Percentiles rank a stretch among this genome's conserved stretches.
These are phyloP conservation scores for Danionella dracula DNA, from an alignment of 2,797 vertebrate species.

Conservation along the genomic window DNA sequence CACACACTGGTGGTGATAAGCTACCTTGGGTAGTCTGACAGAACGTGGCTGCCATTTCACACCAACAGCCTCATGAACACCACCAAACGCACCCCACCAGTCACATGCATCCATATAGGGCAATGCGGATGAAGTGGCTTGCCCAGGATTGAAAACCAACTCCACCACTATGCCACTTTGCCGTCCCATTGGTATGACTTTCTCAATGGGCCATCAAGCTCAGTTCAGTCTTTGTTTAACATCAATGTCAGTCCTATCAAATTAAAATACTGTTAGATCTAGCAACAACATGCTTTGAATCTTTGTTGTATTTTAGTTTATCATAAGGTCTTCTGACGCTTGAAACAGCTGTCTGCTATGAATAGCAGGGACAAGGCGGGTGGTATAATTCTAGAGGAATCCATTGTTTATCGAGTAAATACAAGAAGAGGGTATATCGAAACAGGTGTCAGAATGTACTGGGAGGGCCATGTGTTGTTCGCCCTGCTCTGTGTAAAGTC, in stretches of 20 bases:
- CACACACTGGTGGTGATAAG: too few relatives aligned
- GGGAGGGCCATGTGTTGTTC: conserved; percentile 20
- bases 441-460: conserved; percentile 55
- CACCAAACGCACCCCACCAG: too few relatives aligned
- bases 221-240: background rate
- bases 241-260: background rate
- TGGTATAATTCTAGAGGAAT: conserved; percentile 52
- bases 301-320: conserved; percentile 17
- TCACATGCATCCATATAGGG: too few relatives aligned
- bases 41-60: too few relatives aligned
- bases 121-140: too few relatives aligned
- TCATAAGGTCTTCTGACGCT: conserved; percentile 45
- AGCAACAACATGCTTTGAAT: background rate
- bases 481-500: conserved; percentile 35
- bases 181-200: too few relatives aligned
- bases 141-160: too few relatives aligned
- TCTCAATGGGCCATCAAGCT: too few relatives aligned
- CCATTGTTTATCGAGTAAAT: conserved; percentile 55
- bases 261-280: conserved; percentile 14
- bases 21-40: too few relatives aligned
- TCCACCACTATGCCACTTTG: too few relatives aligned
- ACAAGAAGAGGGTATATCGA: conserved; percentile 46
- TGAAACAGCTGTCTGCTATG: conserved; percentile 52
- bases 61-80: too few relatives aligned
- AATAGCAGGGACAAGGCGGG: conserved; percentile 44